Evolutionary conservation across 2,888 invertebrate species (phyloP).

Genomic region (Anaspis maculata): DNA sequence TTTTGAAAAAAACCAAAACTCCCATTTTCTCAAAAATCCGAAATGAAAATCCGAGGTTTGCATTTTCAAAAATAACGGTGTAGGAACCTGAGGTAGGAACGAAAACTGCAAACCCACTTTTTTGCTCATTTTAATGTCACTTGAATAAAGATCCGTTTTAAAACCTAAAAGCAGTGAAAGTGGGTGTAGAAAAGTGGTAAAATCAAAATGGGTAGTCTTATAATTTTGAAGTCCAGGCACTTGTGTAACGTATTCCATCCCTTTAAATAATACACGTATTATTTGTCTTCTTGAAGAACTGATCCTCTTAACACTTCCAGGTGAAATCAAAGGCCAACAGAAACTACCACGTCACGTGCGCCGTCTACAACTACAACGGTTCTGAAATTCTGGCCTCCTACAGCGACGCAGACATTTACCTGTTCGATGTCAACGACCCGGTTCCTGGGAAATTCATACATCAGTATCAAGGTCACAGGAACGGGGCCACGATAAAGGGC

Average conservation of each 20-base stretch:
- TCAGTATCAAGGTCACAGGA: constrained; percentile 54
- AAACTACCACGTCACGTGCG: constrained; percentile 70
- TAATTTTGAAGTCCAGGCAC: neutral
- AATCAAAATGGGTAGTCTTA: too few species aligned
- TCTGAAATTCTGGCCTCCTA: constrained; percentile 88
- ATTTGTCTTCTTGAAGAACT: too few species aligned
- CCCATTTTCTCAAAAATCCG: too few species aligned
- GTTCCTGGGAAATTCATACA: constrained; percentile 46
- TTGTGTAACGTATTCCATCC: neutral
- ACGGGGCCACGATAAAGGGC: constrained; percentile 68
- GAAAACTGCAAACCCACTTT: too few species aligned
- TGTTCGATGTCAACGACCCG: constrained; percentile 60
- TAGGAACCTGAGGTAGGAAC: too few species aligned
- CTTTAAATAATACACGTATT: neutral
- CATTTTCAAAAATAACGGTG: too few species aligned
- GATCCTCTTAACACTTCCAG: constrained; percentile 1
- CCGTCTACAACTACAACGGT: constrained; percentile 86
- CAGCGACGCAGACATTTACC: constrained; percentile 86
- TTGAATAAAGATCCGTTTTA: too few species aligned
- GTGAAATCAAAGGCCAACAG: constrained; percentile 6
- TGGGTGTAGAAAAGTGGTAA: too few species aligned
- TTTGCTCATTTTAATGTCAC: too few species aligned
- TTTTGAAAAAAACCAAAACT: too few species aligned
- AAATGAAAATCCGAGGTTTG: too few species aligned
- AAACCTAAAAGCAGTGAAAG: too few species aligned